Conservation (phyloP, 2,113 vertebrate species). For the Clinocottus analis region DNA sequence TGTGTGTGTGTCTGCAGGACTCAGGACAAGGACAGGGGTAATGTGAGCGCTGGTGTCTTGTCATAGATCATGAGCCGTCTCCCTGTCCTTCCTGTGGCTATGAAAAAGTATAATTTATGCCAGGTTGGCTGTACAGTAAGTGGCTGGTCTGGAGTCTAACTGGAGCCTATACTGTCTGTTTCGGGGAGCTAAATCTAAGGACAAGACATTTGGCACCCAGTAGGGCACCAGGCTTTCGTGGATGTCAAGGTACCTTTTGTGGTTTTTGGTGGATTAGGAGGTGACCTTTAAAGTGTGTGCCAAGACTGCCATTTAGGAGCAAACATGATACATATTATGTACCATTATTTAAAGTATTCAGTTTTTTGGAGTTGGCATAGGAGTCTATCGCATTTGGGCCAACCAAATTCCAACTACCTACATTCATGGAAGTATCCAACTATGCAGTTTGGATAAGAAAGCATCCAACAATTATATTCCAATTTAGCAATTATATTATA, state of each 20-base stretch:
- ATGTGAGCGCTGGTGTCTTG: conserved; percentile 43
- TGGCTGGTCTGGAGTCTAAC: conserved; percentile 48
- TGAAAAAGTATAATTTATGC: conserved; percentile 58
- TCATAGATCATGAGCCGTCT: conserved; percentile 34
- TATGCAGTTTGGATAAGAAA: conserved; percentile 25
- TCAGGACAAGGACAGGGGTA: conserved; percentile 48
- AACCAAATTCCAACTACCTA: conserved; percentile 5
- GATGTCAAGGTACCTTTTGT: conserved; percentile 32
- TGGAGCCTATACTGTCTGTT: conserved; percentile 48
- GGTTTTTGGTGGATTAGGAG: conserved; percentile 30
- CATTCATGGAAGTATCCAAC: conserved; percentile 6
- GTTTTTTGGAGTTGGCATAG: conserved; percentile 18
- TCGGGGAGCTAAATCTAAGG: conserved; percentile 32
- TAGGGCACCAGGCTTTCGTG: conserved; percentile 11
- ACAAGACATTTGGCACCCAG: conserved; percentile 15
- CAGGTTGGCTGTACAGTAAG: conserved; percentile 54
- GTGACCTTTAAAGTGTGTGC: conserved; percentile 29
- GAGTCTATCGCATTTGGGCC: conserved; percentile 6
- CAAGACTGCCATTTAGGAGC: conserved; percentile 42
- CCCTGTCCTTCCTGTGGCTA: conserved; percentile 54
- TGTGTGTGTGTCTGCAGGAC: conserved; percentile 11
- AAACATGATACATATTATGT: conserved; percentile 44
- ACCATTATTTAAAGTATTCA: conserved; percentile 33
- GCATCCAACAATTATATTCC: conserved; percentile 23
- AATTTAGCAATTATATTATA: no score